phyloP scores from a whole-genome alignment of 2,113 vertebrate genomes.

The Rhynchomys soricoides region DNA sequence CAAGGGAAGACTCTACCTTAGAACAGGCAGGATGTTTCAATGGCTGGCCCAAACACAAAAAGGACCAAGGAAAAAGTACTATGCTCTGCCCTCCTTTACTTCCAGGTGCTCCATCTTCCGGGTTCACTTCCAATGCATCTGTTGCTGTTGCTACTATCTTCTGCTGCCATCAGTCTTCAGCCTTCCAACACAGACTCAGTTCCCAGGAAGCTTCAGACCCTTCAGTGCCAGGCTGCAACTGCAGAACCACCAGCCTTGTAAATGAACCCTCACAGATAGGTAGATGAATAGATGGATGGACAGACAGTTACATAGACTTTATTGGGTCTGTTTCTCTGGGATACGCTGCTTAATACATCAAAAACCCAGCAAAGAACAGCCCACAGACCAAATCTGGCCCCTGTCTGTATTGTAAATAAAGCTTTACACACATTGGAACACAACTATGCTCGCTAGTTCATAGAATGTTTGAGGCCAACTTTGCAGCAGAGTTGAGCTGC shows the following conservation, averaged over 20 bases:
- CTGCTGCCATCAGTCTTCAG: not conserved
- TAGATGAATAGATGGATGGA: not conserved
- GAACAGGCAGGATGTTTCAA: not conserved
- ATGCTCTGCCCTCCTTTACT: not conserved
- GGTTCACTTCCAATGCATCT: not conserved
- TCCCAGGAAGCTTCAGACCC: not conserved
- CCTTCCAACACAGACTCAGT: not conserved
- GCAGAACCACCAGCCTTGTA: not conserved
- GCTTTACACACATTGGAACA: slow-evolving; percentile 36
- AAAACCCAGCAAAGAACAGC: not conserved
- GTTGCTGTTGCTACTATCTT: not conserved
- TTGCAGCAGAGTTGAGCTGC: not conserved
- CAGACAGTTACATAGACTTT: not conserved
- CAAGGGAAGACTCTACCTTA: not conserved
- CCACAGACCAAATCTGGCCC: not conserved
- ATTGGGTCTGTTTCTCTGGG: not conserved
- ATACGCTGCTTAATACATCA: not conserved
- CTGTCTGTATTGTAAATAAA: slow-evolving; percentile 30
- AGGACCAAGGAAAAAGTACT: not conserved
- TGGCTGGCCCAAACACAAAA: not conserved
- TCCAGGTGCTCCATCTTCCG: not conserved
- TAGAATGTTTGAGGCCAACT: not conserved
- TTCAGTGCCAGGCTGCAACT: no score
- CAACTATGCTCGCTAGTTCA: not conserved
- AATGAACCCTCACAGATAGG: not conserved